Evolutionary conservation across 2,888 invertebrate species (phyloP).

Genomic region (Drosophila glabriapex): DNA sequence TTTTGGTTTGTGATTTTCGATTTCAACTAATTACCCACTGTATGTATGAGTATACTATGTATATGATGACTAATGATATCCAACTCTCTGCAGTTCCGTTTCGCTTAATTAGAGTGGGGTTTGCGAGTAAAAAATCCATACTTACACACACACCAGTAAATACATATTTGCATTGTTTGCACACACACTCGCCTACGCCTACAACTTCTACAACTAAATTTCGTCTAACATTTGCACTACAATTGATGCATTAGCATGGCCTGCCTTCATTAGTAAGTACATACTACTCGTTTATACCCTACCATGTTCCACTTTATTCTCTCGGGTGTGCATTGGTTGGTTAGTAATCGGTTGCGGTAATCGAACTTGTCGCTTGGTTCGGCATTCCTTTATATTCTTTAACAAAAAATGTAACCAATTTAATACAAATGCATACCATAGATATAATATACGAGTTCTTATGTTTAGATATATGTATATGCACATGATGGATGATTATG

Average conservation of each 20-base stretch:
- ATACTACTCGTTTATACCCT: conserved; percentile 18
- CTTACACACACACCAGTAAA: conserved; percentile 30
- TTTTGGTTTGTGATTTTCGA: conserved; percentile 25
- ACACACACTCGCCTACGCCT: conserved; percentile 41
- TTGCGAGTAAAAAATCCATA: conserved; percentile 29
- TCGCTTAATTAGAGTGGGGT: conserved; percentile 6
- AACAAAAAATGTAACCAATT: conserved; percentile 18
- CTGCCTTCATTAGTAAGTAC: conserved; percentile 19
- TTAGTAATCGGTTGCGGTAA: conserved; percentile 11
- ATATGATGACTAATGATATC: conserved; percentile 18
- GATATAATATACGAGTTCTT: conserved; percentile 22
- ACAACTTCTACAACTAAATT: conserved; percentile 55
- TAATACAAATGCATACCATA: conserved; percentile 19
- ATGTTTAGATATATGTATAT: conserved; percentile 16
- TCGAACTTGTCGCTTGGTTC: conserved; percentile 25
- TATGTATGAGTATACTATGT: conserved; percentile 25
- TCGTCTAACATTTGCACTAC: conserved; percentile 72
- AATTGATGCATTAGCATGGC: conserved; percentile 35
- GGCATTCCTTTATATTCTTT: conserved; percentile 28
- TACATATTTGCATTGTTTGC: conserved; percentile 19
- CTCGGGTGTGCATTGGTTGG: conserved; percentile 11
- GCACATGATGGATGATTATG: conserved; percentile 37
- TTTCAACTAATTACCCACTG: conserved; percentile 29
- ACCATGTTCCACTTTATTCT: conserved; percentile 18
- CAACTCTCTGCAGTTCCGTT: conserved; percentile 3